Conservation (phyloP, 2,888 invertebrate genomes). For the Troides aeacus region DNA sequence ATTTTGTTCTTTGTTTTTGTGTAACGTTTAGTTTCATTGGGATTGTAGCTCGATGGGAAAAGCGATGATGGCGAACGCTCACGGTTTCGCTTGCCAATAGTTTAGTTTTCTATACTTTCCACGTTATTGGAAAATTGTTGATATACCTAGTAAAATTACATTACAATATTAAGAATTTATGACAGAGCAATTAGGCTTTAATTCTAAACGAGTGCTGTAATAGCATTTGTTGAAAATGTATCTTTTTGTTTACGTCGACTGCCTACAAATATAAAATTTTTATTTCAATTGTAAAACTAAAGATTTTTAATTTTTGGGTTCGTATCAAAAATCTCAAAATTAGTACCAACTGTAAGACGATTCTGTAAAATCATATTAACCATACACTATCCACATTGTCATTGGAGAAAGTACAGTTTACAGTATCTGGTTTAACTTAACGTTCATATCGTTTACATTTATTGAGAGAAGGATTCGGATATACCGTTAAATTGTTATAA, state of each 20-base stretch:
- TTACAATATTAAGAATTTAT: no score
- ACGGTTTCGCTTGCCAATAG: slow-evolving; percentile 58
- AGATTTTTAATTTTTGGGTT: background rate
- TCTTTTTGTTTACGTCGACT: no score
- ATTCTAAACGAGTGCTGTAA: no score
- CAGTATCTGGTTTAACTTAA: slow-evolving; percentile 4
- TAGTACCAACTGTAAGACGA: background rate
- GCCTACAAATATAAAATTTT: no score
- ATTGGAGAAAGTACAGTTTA: background rate
- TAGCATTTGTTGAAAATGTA: no score
- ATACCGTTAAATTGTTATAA: slow-evolving; percentile 16
- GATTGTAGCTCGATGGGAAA: slow-evolving; percentile 50
- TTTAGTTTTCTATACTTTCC: slow-evolving; percentile 51
- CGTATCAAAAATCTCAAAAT: background rate
- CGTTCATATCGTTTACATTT: slow-evolving; percentile 17
- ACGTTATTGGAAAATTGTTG: slow-evolving; percentile 20
- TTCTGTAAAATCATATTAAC: slow-evolving; percentile 27
- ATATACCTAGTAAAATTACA: background rate
- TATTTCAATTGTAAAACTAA: no score
- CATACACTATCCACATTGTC: slow-evolving; percentile 6
- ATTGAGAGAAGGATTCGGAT: slow-evolving; percentile 24
- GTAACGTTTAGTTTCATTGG: slow-evolving; percentile 48
- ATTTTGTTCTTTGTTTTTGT: slow-evolving; percentile 49
- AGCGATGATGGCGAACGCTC: slow-evolving; percentile 50
- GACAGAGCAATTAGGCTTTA: no score